phyloP scores from a whole-genome alignment of 2,113 vertebrate genomes.

The Tursiops truncatus region DNA sequence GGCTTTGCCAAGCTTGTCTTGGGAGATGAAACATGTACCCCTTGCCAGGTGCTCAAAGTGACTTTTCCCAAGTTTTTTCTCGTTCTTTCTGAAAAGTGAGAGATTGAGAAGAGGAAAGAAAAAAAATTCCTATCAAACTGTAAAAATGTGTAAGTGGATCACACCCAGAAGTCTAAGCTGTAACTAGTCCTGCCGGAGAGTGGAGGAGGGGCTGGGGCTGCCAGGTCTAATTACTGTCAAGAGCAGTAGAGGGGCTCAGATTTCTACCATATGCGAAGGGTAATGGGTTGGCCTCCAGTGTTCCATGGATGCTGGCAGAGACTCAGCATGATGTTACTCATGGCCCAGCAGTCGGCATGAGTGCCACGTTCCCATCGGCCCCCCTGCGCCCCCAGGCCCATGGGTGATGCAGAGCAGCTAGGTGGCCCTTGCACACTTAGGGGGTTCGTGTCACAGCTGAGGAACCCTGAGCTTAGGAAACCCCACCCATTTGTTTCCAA shows the following conservation, averaged over 20 bases:
- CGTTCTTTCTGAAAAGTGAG: background rate
- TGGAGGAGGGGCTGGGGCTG: rapidly evolving
- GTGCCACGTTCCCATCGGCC: rapidly evolving
- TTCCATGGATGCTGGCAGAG: background rate
- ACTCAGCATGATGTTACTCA: background rate
- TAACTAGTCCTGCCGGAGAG: background rate
- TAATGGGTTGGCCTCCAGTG: rapidly evolving
- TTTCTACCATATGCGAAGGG: rapidly evolving
- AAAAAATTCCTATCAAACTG: background rate
- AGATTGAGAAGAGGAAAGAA: background rate
- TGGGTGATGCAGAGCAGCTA: background rate
- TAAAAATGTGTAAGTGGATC: background rate
- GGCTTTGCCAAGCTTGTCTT: background rate
- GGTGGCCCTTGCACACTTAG: rapidly evolving
- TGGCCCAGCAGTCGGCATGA: rapidly evolving
- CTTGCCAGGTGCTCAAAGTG: background rate
- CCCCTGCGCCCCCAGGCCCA: no score
- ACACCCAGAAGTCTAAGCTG: background rate
- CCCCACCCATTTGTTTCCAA: no score
- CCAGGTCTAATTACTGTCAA: rapidly evolving
- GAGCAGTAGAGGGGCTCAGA: background rate
- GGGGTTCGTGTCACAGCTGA: background rate
- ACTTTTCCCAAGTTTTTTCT: background rate
- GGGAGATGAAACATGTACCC: background rate
- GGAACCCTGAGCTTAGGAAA: background rate